Conservation (phyloP, 2,888 invertebrate species). For the Drosophila anceps region DNA sequence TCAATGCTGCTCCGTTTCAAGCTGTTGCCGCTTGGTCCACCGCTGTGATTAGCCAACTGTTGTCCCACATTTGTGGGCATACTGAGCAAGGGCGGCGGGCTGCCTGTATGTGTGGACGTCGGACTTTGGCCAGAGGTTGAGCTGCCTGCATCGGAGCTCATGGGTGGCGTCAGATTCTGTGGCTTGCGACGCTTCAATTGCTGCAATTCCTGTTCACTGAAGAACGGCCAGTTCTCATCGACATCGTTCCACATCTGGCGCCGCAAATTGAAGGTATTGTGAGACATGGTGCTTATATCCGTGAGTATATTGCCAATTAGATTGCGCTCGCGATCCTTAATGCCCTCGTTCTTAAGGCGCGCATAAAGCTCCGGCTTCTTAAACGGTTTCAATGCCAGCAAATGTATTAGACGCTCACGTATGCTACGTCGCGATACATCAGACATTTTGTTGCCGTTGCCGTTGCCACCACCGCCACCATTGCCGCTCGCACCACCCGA, state of each 20-base stretch:
- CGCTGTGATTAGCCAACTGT: slow-evolving; percentile 20
- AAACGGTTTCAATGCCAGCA: slow-evolving; percentile 96
- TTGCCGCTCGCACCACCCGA: slow-evolving; percentile 41
- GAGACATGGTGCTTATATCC: slow-evolving; percentile 90
- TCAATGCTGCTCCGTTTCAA: slow-evolving; percentile 87
- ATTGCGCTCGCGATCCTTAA: slow-evolving; percentile 93
- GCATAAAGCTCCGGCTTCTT: slow-evolving; percentile 96
- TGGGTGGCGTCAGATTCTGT: slow-evolving; percentile 95
- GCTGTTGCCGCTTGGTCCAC: slow-evolving; percentile 27
- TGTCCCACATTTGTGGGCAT: slow-evolving; percentile 34
- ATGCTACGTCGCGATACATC: slow-evolving; percentile 87
- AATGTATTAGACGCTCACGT: slow-evolving; percentile 96
- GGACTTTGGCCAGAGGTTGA: slow-evolving; percentile 93
- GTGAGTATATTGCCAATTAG: slow-evolving; percentile 92
- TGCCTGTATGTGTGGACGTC: slow-evolving; percentile 90
- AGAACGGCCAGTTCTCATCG: slow-evolving; percentile 97
- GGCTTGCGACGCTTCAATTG: slow-evolving; percentile 96
- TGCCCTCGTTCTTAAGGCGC: slow-evolving; percentile 94
- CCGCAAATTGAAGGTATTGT: slow-evolving; percentile 95
- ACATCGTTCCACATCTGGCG: slow-evolving; percentile 97
- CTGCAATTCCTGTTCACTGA: slow-evolving; percentile 94
- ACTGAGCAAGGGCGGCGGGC: slow-evolving; percentile 87
- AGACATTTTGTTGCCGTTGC: slow-evolving; percentile 69
- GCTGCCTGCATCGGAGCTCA: slow-evolving; percentile 92
- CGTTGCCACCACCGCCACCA: slow-evolving; percentile 33